A percentile compares a stretch with the other conserved stretches of the same genome.
Evolutionary conservation across 2,797 vertebrate genomes (phyloP).

Genomic region (Adrianichthys oophorus): DNA sequence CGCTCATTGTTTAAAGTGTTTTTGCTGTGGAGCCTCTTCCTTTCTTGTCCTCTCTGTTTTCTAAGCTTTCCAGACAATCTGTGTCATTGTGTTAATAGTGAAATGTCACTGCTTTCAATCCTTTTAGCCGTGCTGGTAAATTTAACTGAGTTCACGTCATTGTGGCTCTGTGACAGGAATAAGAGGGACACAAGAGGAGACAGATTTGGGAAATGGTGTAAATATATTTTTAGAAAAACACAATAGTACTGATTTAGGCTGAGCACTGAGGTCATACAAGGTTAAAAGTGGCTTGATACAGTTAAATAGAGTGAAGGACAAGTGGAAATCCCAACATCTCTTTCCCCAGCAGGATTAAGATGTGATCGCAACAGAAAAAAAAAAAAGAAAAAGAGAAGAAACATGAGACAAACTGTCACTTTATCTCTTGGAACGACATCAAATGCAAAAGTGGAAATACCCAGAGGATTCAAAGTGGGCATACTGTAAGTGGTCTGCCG

Average conservation of each 20-base stretch:
- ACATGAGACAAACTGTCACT: neutral
- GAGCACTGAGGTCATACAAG: neutral
- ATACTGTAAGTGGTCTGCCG: no score
- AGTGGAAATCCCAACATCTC: neutral
- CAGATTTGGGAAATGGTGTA: neutral
- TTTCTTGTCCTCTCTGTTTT: constrained; percentile 14
- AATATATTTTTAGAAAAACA: neutral
- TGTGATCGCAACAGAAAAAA: neutral
- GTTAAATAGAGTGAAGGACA: neutral
- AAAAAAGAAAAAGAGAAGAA: neutral
- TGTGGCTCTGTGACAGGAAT: constrained; percentile 1
- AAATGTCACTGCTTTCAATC: neutral
- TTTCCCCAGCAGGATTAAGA: neutral
- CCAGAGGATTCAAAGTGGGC: no score
- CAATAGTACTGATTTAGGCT: neutral
- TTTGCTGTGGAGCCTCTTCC: constrained; percentile 18
- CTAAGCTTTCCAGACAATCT: constrained; percentile 8
- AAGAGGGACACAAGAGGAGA: neutral
- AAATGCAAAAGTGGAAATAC: constrained; percentile 15
- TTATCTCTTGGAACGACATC: neutral
- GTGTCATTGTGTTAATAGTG: neutral
- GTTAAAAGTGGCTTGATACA: neutral
- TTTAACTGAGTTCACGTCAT: constrained; percentile 16
- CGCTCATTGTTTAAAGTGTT: constrained; percentile 60
- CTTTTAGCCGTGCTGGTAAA: constrained; percentile 4